Conservation (phyloP, 2,888 invertebrate genomes). For the Tenthredo livida region DNA sequence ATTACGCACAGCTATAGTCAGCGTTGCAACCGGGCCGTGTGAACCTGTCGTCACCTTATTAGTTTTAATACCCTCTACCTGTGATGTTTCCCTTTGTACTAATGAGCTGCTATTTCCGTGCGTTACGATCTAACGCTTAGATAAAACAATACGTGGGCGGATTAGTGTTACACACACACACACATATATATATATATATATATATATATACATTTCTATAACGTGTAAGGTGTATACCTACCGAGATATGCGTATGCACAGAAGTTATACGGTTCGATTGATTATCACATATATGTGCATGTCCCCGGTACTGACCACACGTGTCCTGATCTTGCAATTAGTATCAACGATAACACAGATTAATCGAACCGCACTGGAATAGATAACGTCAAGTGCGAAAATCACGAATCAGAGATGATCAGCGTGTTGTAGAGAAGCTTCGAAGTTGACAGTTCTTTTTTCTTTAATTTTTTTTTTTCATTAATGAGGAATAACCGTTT, state of each 20-base stretch:
- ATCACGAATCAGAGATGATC: not conserved
- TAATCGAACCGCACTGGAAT: constrained; percentile 6
- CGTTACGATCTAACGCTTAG: constrained; percentile 45
- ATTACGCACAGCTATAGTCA: constrained; percentile 30
- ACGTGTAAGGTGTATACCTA: not conserved
- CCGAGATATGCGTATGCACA: not conserved
- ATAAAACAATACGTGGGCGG: constrained; percentile 48
- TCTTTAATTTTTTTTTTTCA: not conserved
- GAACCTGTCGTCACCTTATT: constrained; percentile 57
- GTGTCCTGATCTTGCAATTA: constrained; percentile 19
- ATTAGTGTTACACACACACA: not conserved
- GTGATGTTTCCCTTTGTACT: constrained; percentile 47
- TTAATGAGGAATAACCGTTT: not conserved
- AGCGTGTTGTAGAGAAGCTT: not conserved
- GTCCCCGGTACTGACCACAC: not conserved
- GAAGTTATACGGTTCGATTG: constrained; percentile 7
- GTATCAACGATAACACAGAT: not conserved
- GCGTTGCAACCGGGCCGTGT: constrained; percentile 33
- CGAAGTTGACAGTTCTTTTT: not conserved
- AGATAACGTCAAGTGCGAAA: not conserved
- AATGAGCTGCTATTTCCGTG: constrained; percentile 48
- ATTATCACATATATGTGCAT: not conserved
- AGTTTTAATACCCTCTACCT: constrained; percentile 48
- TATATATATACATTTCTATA: not conserved
- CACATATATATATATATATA: not conserved